Evolutionary conservation across 2,888 invertebrate genomes (phyloP), one percentile per base, ranked within the genome.

Genomic region (Zele albiditarsus): DNA sequence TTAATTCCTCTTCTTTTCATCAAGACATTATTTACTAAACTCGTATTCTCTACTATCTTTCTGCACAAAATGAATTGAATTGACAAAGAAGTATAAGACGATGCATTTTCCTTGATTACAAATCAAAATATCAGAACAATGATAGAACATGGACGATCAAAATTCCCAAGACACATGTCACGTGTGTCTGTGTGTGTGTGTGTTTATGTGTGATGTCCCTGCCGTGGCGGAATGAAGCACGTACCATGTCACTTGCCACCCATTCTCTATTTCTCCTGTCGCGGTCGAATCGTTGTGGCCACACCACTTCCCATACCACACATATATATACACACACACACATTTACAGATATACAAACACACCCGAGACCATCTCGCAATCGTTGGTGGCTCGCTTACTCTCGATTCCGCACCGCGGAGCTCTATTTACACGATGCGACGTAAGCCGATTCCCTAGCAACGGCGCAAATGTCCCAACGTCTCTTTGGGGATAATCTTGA

Each of bases 361-460:
- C n/a, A 53, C 20, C 2, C 53, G 10, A 53, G n/a, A 53, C 20
- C 20, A 53, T 53, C 63, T 31, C 33, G 33, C 31, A 10, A 63
- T 63, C 63, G 63, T 63, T 33, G 63, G 33, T 63, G 31, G 23
- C 33, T 33, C 63, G 31, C 68, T 68, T 28, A 68, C 68, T 68
- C 49, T 68, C 31, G 68, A 68, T 68, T 68, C 28, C 28, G 53
- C 46, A 53, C 53, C 53, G 49, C 25, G 68, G 53, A 72, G 72
- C 49, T 79, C 68, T 74, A 74, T 77, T 74, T 72, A 76, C 74
- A 76, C 71, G 58, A 63, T 71, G 69, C 71, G 62, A 75, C 75
- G 74, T 80, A 80, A 80, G 80, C 79, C 75, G 78, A 79, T 78
- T 79, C 77, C 71, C 68, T 63, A 69, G 69, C 63, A 69, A 66